phyloP scores from a whole-genome alignment of 2,113 vertebrate species.

The Excalfactoria chinensis region DNA sequence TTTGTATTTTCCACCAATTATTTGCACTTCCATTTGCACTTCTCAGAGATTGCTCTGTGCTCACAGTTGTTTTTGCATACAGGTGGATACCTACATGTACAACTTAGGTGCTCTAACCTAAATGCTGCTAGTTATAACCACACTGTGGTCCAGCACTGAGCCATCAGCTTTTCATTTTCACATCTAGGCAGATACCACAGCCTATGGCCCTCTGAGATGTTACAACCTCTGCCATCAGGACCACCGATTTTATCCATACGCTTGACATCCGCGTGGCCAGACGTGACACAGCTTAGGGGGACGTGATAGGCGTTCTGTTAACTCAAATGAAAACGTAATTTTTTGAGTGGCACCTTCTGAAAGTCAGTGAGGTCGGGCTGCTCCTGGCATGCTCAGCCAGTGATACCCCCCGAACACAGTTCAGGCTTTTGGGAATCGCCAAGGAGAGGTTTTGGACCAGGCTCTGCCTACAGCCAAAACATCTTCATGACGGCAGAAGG shows the following conservation, averaged over 20 bases:
- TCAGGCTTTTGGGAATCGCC: neutral
- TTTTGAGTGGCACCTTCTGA: neutral
- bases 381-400: neutral
- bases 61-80: fast-evolving
- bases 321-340: neutral
- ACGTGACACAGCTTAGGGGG: neutral
- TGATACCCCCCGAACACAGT: neutral
- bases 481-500: neutral
- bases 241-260: neutral
- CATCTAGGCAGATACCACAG: fast-evolving
- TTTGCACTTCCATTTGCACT: neutral
- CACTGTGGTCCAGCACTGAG: neutral
- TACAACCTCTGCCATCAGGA: neutral
- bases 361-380: neutral
- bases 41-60: neutral
- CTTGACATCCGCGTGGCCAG: neutral
- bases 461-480: neutral
- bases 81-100: neutral
- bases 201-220: neutral
- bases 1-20: neutral
- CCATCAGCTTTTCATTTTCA: neutral
- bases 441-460: neutral
- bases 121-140: neutral
- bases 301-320: neutral
- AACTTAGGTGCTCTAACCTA: neutral